Conservation (phyloP, 2,888 invertebrate species). For the Dinocampus coccinellae region DNA sequence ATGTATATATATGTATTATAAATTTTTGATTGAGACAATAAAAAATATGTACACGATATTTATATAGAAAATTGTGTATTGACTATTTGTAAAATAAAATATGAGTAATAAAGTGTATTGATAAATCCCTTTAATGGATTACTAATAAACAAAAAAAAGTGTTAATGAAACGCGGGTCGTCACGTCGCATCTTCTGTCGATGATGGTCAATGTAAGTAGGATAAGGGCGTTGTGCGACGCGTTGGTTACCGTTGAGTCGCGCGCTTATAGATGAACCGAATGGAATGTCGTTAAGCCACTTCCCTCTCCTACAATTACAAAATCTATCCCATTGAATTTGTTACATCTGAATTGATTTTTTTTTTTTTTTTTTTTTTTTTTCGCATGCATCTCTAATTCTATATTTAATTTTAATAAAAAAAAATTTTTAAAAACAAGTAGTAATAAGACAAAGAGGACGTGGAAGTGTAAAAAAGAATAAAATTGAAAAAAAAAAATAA, state of each 20-base stretch:
- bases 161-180: neutral
- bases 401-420: no score
- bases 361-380: constrained; percentile 35
- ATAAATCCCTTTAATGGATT: neutral
- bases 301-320: constrained; percentile 57
- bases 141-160: neutral
- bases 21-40: no score
- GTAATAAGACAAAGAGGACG: no score
- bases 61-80: no score
- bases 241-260: constrained; percentile 68
- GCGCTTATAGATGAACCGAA: constrained; percentile 60
- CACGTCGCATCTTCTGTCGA: constrained; percentile 12
- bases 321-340: constrained; percentile 48
- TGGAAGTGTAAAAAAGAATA: no score
- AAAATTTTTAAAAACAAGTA: no score
- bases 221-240: constrained; percentile 65
- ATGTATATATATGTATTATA: no score
- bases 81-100: no score
- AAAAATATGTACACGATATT: no score
- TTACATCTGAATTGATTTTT: constrained; percentile 32
- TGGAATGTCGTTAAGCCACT: constrained; percentile 69
- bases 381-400: constrained; percentile 31
- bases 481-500: no score
- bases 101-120: no score
- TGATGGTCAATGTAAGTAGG: constrained; percentile 40